These are phyloP conservation scores for Petrophora chlorosata DNA, from an alignment of 2,888 invertebrate genomes.

Conservation along the genomic window DNA sequence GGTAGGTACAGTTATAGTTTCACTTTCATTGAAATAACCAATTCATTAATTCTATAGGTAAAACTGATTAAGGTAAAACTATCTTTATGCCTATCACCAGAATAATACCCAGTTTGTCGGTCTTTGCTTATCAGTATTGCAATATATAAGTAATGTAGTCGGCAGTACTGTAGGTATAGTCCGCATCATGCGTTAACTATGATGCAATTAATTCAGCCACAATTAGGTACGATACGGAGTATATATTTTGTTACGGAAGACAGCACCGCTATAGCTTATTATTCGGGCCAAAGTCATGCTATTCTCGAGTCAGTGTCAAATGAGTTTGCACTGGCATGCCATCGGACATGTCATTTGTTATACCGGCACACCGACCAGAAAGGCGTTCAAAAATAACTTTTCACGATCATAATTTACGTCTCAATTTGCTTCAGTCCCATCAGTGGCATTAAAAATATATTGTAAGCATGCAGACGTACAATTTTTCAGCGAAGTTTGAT, in stretches of 20 bases:
- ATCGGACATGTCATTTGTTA: conserved; percentile 60
- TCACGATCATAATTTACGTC: conserved; percentile 51
- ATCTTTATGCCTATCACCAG: too few relatives aligned
- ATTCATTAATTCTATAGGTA: too few relatives aligned
- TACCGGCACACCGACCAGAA: conserved; percentile 43
- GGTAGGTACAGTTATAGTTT: too few relatives aligned
- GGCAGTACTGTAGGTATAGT: too few relatives aligned
- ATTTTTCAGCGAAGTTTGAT: conserved; percentile 52
- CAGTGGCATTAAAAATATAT: conserved; percentile 42
- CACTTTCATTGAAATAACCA: too few relatives aligned
- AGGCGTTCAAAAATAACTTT: conserved; percentile 51
- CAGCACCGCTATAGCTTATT: conserved; percentile 11
- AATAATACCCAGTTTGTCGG: too few relatives aligned
- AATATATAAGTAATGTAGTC: too few relatives aligned
- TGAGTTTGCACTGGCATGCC: conserved; percentile 28
- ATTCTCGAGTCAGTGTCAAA: conserved; percentile 25
- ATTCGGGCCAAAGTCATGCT: conserved; percentile 23
- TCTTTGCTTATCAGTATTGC: too few relatives aligned
- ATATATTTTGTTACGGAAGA: neutral
- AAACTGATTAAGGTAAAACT: too few relatives aligned
- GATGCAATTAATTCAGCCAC: too few relatives aligned
- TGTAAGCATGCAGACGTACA: conserved; percentile 45
- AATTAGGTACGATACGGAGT: too few relatives aligned
- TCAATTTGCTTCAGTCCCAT: conserved; percentile 53
- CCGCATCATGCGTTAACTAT: too few relatives aligned